Evolutionary conservation across 2,888 invertebrate genomes (phyloP).

Genomic region (Athalia cordata): DNA sequence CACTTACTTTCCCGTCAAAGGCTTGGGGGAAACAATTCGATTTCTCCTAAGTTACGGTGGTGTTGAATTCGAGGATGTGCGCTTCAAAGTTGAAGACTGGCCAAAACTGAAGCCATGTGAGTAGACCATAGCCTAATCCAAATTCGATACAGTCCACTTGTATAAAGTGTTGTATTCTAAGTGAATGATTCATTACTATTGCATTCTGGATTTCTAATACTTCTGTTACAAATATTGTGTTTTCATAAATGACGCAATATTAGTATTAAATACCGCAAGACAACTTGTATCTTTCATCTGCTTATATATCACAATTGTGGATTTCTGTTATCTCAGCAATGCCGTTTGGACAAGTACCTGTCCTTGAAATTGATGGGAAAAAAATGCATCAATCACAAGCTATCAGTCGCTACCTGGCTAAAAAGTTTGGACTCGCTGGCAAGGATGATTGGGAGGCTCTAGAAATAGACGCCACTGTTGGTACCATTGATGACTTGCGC

Average conservation of each 20-base stretch:
- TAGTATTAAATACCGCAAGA: not conserved
- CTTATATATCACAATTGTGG: not conserved
- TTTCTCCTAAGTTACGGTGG: conserved; percentile 70
- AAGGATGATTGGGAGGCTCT: conserved; percentile 77
- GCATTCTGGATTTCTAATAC: too few species aligned
- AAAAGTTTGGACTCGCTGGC: conserved; percentile 77
- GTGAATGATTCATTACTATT: too few species aligned
- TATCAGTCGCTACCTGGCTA: conserved; percentile 79
- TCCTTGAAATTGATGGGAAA: conserved; percentile 80
- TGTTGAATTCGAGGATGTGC: conserved; percentile 70
- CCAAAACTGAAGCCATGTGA: conserved; percentile 64
- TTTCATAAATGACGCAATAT: too few species aligned
- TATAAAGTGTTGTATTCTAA: not conserved
- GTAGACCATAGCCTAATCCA: conserved; percentile 40
- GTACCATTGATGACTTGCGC: conserved; percentile 79
- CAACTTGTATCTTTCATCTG: conserved; percentile 19
- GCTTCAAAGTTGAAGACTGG: conserved; percentile 66
- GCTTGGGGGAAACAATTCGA: conserved; percentile 72
- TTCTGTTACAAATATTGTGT: not conserved
- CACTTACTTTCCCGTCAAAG: conserved; percentile 71
- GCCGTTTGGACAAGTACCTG: conserved; percentile 81
- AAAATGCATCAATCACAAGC: conserved; percentile 77
- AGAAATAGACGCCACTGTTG: conserved; percentile 79
- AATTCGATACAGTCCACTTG: not conserved
- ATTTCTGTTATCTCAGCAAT: conserved; percentile 71